Evolutionary conservation across 2,888 invertebrate species (phyloP).

Genomic region (Cryptosula pallasiana): DNA sequence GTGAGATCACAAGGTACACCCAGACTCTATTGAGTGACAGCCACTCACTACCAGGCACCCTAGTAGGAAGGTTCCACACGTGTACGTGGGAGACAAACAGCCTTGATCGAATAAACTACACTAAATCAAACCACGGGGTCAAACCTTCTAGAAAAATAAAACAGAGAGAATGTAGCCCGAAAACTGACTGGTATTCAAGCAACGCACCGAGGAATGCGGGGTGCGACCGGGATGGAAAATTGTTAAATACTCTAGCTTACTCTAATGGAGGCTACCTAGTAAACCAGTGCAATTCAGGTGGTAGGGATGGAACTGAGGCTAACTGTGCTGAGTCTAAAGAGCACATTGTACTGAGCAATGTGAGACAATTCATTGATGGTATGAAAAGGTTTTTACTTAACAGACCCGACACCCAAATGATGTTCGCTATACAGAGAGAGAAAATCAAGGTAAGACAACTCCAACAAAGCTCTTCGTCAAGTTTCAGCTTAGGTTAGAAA

Average conservation of each 20-base stretch:
- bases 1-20: constrained; percentile 19
- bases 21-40: constrained; percentile 1
- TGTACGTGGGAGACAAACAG: constrained; percentile 17
- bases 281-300: not conserved
- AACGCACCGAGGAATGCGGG: not conserved
- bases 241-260: not conserved
- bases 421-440: constrained; percentile 18
- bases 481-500: too few relatives aligned
- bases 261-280: not conserved
- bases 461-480: too few relatives aligned
- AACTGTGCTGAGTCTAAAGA: not conserved
- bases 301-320: not conserved
- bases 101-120: not conserved
- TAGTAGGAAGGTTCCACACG: constrained; percentile 11
- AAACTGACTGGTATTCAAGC: not conserved
- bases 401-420: constrained; percentile 18
- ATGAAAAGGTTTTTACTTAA: constrained; percentile 18
- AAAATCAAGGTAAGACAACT: constrained; percentile 4
- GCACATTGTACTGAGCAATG: constrained; percentile 18
- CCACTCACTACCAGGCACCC: constrained; percentile 2
- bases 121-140: not conserved
- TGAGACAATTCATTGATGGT: constrained; percentile 16
- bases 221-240: not conserved
- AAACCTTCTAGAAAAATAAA: not conserved
- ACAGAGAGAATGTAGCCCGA: not conserved